These are phyloP conservation scores for Bubalus kerabau DNA, from an alignment of 2,113 vertebrate species.

Conservation along the genomic window DNA sequence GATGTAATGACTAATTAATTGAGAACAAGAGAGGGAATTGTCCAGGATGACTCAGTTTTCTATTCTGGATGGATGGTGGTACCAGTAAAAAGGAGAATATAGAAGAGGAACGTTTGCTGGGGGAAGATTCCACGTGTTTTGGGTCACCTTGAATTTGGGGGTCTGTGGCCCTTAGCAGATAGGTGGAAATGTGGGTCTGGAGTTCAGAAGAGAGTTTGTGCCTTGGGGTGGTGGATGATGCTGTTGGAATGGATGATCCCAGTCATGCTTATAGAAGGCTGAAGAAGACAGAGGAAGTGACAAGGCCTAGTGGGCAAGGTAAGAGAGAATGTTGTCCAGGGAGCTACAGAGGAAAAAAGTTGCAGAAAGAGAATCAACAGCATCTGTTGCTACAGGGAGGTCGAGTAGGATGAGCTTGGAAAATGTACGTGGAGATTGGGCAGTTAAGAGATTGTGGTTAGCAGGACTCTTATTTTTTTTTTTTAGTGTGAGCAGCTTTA, in stretches of 20 bases:
- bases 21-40: background rate
- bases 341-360: background rate
- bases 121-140: background rate
- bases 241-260: background rate
- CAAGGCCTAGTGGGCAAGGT: background rate
- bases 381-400: background rate
- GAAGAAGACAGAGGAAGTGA: background rate
- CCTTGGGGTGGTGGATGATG: background rate
- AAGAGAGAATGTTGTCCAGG: background rate
- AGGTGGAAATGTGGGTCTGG: background rate
- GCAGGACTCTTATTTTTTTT: background rate
- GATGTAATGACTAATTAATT: background rate
- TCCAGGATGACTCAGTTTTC: background rate
- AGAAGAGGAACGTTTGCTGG: background rate
- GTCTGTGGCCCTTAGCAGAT: background rate
- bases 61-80: background rate
- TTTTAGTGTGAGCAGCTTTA: background rate
- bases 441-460: background rate
- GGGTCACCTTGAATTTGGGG: background rate
- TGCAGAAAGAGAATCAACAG: background rate
- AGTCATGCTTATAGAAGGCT: background rate
- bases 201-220: background rate
- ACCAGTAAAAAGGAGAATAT: background rate
- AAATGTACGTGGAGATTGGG: background rate
- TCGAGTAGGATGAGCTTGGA: background rate